Conservation (phyloP, 2,113 vertebrate genomes). For the Corydoras sp. region DNA sequence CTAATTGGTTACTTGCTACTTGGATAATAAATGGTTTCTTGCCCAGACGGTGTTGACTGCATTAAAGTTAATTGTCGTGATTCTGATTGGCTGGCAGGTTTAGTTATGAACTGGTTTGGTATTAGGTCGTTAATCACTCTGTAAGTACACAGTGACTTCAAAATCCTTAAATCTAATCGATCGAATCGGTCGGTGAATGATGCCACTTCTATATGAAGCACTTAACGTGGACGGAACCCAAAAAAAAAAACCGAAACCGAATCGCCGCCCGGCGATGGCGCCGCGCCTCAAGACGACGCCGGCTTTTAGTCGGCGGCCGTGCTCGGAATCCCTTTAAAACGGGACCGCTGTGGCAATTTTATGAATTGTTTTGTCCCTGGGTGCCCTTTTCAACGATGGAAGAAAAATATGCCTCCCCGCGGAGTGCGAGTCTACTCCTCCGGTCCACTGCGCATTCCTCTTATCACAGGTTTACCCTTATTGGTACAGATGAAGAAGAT, state of each 20-base stretch:
- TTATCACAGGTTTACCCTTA: constrained; percentile 9
- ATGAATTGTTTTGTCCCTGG: constrained; percentile 30
- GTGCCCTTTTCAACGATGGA: constrained; percentile 28
- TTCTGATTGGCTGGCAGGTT: no score
- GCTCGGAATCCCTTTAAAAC: constrained; percentile 20
- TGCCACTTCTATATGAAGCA: background rate
- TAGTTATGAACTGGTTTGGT: background rate
- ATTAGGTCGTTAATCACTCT: background rate
- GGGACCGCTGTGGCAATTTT: constrained; percentile 18
- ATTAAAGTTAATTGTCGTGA: no score
- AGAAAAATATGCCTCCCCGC: background rate
- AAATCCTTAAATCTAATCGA: background rate
- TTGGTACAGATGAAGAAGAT: background rate
- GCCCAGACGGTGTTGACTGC: no score
- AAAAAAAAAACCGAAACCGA: no score
- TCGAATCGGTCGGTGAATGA: background rate
- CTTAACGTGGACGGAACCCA: background rate
- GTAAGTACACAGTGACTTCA: background rate
- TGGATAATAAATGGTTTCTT: background rate
- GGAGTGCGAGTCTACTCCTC: constrained; percentile 7
- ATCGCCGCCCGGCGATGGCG: no score
- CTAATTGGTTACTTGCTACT: background rate
- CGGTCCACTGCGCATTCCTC: constrained; percentile 26
- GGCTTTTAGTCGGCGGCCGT: constrained; percentile 4
- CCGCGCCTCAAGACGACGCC: background rate